Evolutionary conservation across 2,797 vertebrate genomes (phyloP), one percentile per base, ranked within the genome.

Genomic region (Selene dorsalis): DNA sequence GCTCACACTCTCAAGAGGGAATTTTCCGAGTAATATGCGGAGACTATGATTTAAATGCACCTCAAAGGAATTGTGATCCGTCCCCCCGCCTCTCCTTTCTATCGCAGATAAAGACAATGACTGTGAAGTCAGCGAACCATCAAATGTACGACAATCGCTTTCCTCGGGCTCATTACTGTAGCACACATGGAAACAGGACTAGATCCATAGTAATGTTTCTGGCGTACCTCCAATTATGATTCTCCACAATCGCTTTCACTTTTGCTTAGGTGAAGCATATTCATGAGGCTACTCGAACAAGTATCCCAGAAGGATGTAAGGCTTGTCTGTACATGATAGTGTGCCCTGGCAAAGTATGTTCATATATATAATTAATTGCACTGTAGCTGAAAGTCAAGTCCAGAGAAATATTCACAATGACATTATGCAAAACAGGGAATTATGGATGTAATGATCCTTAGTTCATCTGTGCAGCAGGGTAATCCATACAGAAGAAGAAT

Each of bases 1-100:
- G 81, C 87, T 91, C 86, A 59, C 77, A 58, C 84, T 89, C 90
- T 89, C 89, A 78, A 86, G 88, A 86, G 89, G 84, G 84, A 92
- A 89, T 93, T 84, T 90, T 91, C 83, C 61, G 75, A 87, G 87
- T 91, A 90, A 93, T 92, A 91, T 88, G 84, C 83, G 81, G 82
- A 82, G 88, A 90, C 83, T 74, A 82, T 92, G 90, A 91, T 93
- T 93, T 93, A 93, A 95, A 94, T 92, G 89, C 88, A 92, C 85
- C 89, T 91, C 88, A 84, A 81, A 91, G 88, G 87, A 89, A 84
- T 91, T 81, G 76, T 66, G 77, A 89, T 85, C 80, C 83, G 60
- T 72, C 80, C 72, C 73, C 72, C 77, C 67, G 50, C 86, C 80
- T 87, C 78, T 66, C 72, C 26, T 87, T 79, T 87, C 85, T 64